Evolutionary conservation across 1,140 invertebrate species (phyloP).

Genomic region (Melitaea cinxia): DNA sequence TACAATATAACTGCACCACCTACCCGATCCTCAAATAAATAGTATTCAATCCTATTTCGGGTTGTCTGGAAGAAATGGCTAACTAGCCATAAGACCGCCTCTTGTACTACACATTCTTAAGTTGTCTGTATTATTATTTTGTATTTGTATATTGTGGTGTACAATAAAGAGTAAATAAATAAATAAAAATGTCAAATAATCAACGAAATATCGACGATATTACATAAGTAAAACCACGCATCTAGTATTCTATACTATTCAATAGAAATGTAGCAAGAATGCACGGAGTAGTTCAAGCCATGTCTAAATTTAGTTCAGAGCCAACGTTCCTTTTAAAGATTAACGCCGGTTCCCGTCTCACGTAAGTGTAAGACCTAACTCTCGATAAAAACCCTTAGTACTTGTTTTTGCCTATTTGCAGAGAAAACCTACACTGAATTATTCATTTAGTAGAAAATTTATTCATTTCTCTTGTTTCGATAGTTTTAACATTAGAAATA

Average conservation of each 20-base stretch:
- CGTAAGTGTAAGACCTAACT: constrained; percentile 3
- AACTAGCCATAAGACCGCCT: too few relatives aligned
- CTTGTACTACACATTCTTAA: too few relatives aligned
- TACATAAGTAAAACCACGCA: background rate
- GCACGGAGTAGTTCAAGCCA: constrained; percentile 18
- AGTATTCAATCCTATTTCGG: too few relatives aligned
- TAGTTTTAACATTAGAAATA: too few relatives aligned
- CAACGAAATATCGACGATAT: too few relatives aligned
- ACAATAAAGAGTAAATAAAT: too few relatives aligned
- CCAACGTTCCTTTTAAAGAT: constrained; percentile 61
- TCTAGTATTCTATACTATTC: background rate
- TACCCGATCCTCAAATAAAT: too few relatives aligned
- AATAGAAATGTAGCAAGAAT: background rate
- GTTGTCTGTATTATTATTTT: too few relatives aligned
- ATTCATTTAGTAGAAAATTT: background rate
- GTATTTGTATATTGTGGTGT: too few relatives aligned
- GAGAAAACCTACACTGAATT: background rate
- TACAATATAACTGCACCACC: too few relatives aligned
- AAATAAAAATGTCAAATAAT: too few relatives aligned
- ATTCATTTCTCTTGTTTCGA: background rate
- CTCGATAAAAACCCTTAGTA: background rate
- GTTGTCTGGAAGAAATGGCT: too few relatives aligned
- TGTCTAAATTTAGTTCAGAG: constrained; percentile 66
- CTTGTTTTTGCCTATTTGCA: constrained; percentile 2
- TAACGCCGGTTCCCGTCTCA: constrained; percentile 25